Percentiles rank a stretch among this genome's conserved stretches.
Evolutionary conservation across 2,113 vertebrate species (phyloP).

Genomic region (Entomyzon cyanotis): DNA sequence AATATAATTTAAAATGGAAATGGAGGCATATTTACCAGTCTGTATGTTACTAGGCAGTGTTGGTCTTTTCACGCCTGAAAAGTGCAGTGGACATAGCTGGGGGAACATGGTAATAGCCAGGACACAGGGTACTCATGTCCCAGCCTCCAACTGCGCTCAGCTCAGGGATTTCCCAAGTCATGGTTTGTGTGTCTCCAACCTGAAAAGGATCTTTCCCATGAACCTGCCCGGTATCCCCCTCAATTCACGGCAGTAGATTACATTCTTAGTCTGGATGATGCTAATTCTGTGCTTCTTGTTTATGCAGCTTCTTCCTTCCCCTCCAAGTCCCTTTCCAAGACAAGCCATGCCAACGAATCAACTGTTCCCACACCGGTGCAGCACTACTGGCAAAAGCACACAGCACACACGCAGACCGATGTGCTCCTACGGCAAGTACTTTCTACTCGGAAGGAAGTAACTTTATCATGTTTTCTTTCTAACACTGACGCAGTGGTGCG

Average conservation of each 20-base stretch:
- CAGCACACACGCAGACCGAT: background rate
- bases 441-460: background rate
- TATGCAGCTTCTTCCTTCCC: background rate
- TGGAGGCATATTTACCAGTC: background rate
- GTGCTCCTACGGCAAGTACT: background rate
- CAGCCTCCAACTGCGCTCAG: background rate
- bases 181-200: background rate
- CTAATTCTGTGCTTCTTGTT: background rate
- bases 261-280: background rate
- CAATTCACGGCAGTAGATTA: background rate
- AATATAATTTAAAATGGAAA: background rate
- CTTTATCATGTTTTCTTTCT: background rate
- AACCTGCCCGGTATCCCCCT: background rate
- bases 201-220: background rate
- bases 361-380: background rate
- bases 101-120: rapidly evolving
- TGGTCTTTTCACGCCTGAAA: rapidly evolving
- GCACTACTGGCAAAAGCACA: background rate
- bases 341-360: background rate
- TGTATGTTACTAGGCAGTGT: background rate
- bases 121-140: background rate
- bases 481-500: background rate
- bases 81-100: background rate
- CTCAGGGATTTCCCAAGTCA: background rate
- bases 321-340: background rate